Evolutionary conservation across 2,888 invertebrate genomes (phyloP).

Genomic region (Hypomecis atomaria): DNA sequence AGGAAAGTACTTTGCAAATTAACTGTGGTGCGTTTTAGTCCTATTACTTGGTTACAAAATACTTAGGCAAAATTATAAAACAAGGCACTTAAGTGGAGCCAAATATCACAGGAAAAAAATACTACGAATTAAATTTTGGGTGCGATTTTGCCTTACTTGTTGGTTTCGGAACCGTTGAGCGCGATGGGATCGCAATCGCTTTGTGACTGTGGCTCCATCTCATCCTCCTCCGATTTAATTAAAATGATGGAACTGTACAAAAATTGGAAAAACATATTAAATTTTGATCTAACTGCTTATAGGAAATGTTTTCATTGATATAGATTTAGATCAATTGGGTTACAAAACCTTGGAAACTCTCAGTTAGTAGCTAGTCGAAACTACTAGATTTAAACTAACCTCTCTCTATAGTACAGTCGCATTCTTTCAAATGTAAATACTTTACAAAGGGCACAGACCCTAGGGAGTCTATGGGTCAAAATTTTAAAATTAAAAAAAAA

Average conservation of each 20-base stretch:
- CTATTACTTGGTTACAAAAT: not conserved
- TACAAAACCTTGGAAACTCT: no score
- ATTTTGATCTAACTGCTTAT: not conserved
- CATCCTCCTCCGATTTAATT: conserved; percentile 31
- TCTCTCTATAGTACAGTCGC: no score
- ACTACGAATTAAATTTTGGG: conserved; percentile 7
- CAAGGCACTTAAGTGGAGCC: not conserved
- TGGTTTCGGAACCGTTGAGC: conserved; percentile 25
- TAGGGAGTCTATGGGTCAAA: no score
- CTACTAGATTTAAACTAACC: no score
- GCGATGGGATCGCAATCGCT: conserved; percentile 23
- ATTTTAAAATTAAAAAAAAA: no score
- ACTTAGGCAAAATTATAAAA: not conserved
- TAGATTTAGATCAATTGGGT: no score
- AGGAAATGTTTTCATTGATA: no score
- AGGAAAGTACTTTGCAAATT: no score
- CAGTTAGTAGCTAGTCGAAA: no score
- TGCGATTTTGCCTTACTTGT: conserved; percentile 27
- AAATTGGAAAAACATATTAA: conserved; percentile 10
- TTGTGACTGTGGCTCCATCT: conserved; percentile 17
- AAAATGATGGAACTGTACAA: conserved; percentile 27
- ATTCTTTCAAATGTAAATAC: no score
- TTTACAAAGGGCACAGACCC: no score
- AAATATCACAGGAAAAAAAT: not conserved
- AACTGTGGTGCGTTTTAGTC: no score